Percentiles rank a stretch among this genome's conserved stretches.
Evolutionary conservation across 1,140 invertebrate species (phyloP).

Genomic region (Latrodectus geometricus): DNA sequence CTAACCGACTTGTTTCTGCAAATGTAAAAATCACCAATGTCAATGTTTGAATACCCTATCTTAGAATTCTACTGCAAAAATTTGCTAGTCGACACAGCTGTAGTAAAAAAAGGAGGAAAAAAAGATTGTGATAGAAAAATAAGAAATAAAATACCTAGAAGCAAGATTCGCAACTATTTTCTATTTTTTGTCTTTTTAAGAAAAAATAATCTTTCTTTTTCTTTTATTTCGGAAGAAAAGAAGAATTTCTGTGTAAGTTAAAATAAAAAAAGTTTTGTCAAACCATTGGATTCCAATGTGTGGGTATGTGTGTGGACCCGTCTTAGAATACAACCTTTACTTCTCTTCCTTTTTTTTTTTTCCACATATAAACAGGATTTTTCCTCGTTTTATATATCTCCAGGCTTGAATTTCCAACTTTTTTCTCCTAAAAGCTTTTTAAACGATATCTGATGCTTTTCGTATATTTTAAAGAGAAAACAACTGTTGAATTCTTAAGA

Average conservation of each 20-base stretch:
- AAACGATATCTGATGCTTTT: neutral
- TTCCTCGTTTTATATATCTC: constrained; percentile 7
- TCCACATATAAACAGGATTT: neutral
- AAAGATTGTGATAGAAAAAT: neutral
- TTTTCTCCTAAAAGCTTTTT: constrained; percentile 13
- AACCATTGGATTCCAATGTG: constrained; percentile 29
- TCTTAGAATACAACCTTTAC: constrained; percentile 14
- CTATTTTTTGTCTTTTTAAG: neutral
- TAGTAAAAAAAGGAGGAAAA: neutral
- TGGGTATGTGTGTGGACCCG: neutral
- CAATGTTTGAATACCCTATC: constrained; percentile 39
- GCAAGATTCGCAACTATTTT: neutral
- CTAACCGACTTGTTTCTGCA: neutral
- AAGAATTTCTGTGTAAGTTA: neutral
- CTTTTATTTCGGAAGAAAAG: constrained; percentile 6
- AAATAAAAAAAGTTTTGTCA: neutral
- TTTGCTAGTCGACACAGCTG: constrained; percentile 19
- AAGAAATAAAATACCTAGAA: neutral
- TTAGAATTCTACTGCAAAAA: neutral
- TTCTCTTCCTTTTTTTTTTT: neutral
- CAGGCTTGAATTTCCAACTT: constrained; percentile 10
- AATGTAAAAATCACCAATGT: constrained; percentile 8
- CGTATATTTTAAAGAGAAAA: too few relatives aligned
- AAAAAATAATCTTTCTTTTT: constrained; percentile 1
- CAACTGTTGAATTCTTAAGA: constrained; percentile 9